Percentiles rank a stretch among this genome's conserved stretches.
These are phyloP conservation scores for Dynastes maya DNA, from an alignment of 2,888 invertebrate species.

Conservation along the genomic window DNA sequence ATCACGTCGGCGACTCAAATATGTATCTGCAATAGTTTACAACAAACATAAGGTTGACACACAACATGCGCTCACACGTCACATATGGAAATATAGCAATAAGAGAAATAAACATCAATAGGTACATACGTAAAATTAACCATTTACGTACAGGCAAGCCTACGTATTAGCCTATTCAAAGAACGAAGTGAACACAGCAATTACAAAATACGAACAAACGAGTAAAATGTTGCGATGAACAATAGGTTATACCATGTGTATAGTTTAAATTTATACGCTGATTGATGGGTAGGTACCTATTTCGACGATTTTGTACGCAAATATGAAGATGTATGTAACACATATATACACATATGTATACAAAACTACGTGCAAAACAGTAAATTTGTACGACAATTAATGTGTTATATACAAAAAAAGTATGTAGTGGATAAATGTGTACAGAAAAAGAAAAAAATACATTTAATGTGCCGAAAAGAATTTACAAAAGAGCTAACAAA, in stretches of 20 bases:
- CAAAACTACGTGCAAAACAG: background rate
- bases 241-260: constrained; percentile 5
- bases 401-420: background rate
- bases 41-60: constrained; percentile 26
- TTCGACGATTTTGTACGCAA: background rate
- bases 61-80: constrained; percentile 15
- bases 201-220: constrained; percentile 19
- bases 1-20: background rate
- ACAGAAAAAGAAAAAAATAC: constrained; percentile 10
- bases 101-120: constrained; percentile 13
- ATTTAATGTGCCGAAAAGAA: background rate
- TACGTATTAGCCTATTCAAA: constrained; percentile 1
- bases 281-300: background rate
- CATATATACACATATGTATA: background rate
- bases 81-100: constrained; percentile 32
- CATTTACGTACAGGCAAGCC: constrained; percentile 26
- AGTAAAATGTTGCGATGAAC: background rate
- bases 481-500: constrained; percentile 20
- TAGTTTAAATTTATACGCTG: background rate
- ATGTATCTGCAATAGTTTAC: constrained; percentile 10
- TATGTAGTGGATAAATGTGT: background rate
- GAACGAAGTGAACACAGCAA: background rate
- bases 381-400: background rate
- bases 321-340: background rate
- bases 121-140: constrained; percentile 5